Evolutionary conservation across 2,113 vertebrate genomes (phyloP).

Genomic region (Pelodiscus sinensis): DNA sequence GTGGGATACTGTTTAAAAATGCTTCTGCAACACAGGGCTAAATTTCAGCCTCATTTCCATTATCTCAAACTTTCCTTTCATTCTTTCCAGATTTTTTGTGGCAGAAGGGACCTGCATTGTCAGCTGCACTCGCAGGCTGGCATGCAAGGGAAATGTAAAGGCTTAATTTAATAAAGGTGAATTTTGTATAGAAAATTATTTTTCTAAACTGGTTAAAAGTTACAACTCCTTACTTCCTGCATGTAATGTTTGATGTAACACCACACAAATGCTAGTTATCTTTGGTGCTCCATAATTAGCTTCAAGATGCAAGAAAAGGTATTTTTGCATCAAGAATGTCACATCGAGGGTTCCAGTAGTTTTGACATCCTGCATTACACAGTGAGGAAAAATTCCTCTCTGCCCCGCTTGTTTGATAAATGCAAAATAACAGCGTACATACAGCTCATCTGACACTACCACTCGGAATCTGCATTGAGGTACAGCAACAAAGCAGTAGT

Average conservation of each 20-base stretch:
- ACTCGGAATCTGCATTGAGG: constrained; percentile 25
- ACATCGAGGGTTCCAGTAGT: constrained; percentile 46
- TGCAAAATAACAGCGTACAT: neutral
- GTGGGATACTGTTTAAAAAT: constrained; percentile 6
- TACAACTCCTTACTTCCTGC: neutral
- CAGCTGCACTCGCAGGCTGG: neutral
- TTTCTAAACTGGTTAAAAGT: constrained; percentile 18
- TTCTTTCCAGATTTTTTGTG: neutral
- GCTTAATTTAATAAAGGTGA: neutral
- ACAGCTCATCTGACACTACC: constrained; percentile 44
- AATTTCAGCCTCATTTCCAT: neutral
- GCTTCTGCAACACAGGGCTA: neutral
- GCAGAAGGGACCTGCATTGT: neutral
- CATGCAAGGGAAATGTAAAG: neutral
- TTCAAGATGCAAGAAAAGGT: constrained; percentile 42
- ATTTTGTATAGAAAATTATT: neutral
- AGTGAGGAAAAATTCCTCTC: neutral
- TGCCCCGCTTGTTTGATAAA: constrained; percentile 43
- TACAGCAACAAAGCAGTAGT: constrained; percentile 10
- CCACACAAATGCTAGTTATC: neutral
- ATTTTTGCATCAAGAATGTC: constrained; percentile 1
- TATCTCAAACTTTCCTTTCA: neutral
- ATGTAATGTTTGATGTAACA: constrained; percentile 2
- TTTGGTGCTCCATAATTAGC: neutral
- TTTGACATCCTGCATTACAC: constrained; percentile 53